phyloP scores from a whole-genome alignment of 2,113 vertebrate species.

The Sminthopsis crassicaudata region DNA sequence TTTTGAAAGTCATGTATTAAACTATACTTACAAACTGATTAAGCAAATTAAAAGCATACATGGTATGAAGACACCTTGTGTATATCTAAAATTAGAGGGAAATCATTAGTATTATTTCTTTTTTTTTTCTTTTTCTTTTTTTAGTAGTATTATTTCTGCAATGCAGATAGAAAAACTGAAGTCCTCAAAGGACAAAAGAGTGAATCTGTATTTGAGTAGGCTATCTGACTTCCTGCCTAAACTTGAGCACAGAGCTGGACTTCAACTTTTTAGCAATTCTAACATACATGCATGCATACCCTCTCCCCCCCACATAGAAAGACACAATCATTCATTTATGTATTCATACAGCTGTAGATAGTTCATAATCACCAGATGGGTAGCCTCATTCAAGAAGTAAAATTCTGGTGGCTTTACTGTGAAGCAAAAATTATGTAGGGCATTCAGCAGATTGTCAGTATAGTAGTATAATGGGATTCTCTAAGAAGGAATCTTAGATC shows the following conservation, averaged over 20 bases:
- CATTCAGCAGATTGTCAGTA: background rate
- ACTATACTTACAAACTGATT: conserved; percentile 60
- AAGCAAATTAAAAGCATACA: conserved; percentile 57
- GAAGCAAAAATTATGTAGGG: background rate
- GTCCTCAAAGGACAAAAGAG: background rate
- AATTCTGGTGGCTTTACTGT: background rate
- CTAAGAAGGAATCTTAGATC: background rate
- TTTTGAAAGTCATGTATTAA: conserved; percentile 55
- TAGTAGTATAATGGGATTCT: background rate
- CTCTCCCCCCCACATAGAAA: background rate
- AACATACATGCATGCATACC: background rate
- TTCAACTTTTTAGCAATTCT: background rate
- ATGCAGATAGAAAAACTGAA: background rate
- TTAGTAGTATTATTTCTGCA: background rate
- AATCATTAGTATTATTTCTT: background rate
- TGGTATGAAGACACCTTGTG: conserved; percentile 21
- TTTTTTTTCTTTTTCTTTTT: too few species aligned
- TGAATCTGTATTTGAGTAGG: background rate
- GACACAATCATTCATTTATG: background rate
- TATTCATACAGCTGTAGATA: background rate
- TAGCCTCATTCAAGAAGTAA: background rate
- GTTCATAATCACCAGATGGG: background rate
- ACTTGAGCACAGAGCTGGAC: background rate
- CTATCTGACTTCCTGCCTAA: conserved; percentile 13
- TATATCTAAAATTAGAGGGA: conserved; percentile 10